Evolutionary conservation across 1,140 invertebrate species (phyloP), one percentile per base, ranked within the genome.

Genomic region (Drosophila pachea): DNA sequence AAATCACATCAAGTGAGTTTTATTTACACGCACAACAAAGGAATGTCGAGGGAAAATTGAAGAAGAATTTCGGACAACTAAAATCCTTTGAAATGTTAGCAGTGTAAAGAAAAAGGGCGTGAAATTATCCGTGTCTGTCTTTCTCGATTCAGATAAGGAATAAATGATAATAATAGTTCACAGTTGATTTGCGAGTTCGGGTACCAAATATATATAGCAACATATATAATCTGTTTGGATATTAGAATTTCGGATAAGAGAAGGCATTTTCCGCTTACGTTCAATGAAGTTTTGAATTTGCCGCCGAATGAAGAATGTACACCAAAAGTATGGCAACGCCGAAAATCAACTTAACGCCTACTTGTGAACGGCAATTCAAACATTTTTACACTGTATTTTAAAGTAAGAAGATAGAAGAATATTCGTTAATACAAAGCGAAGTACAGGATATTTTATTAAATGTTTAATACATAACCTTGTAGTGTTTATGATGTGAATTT

Each of bases 1-100:
- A 86, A 86, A 86, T 86, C 82, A 55, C 72, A 86, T 86, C 77
- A 86, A 86, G 77, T 86, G 81, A 84, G 75, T 84, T 84, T 86
- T 86, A 79, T 86, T 83, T 83, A 84, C 79, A 73, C 79, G 59
- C 66, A 49, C 63, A 71, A 66, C 50, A 82, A 73, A 40, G 49
- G 71, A 81, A 66, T 54, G 36, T 8, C 45, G 33, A 4, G 33
- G 59, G 7, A 8, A 67, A 42, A 22, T 22, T 22, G 22, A 22
- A 22, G 1, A 22, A 22, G 22, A 22, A 22, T 22, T 22, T 22
- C 22, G 22, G 22, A 3, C 3, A 22, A 22, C 22, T 22, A 3
- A 29, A 84, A 74, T 74, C 81, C 76, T 84, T 84, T 84, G 82
- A 86, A 69, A 83, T 52, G 36, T 42, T 54, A 76, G 56, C 38